Conservation (phyloP, 2,888 invertebrate genomes). For the Siphlonurus alternatus region DNA sequence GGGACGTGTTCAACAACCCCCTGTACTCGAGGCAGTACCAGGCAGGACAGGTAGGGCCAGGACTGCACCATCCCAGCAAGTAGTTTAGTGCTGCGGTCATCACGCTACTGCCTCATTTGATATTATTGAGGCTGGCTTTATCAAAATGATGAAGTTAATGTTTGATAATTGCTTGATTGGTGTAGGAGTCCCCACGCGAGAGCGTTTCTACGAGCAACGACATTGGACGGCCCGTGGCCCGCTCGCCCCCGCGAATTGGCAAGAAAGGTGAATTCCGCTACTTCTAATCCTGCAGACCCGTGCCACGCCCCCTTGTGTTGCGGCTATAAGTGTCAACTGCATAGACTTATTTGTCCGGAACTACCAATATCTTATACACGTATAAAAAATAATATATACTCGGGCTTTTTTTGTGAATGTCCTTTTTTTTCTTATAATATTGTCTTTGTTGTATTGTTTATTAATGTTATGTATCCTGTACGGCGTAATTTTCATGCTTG, state of each 20-base stretch:
- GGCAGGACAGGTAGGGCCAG: constrained; percentile 19
- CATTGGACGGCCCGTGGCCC: constrained; percentile 23
- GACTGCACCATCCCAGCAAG: constrained; percentile 10
- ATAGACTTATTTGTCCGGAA: too few species aligned
- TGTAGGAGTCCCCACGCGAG: constrained; percentile 12
- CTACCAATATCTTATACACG: constrained; percentile 4
- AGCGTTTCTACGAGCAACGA: constrained; percentile 24
- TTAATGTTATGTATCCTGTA: too few species aligned
- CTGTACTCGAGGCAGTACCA: constrained; percentile 39
- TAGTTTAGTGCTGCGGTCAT: too few species aligned
- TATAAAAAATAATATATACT: constrained; percentile 7
- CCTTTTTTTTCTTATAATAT: constrained; percentile 5
- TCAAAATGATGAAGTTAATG: background rate
- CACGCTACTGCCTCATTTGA: too few species aligned
- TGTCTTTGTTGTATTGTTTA: too few species aligned
- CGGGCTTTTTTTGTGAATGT: constrained; percentile 4
- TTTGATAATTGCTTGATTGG: background rate
- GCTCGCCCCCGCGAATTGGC: constrained; percentile 47
- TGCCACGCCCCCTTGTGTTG: background rate
- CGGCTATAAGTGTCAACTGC: background rate
- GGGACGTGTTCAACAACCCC: constrained; percentile 55
- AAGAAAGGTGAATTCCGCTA: constrained; percentile 92
- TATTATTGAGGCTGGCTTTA: too few species aligned
- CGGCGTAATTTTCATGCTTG: background rate
- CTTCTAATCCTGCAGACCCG: constrained; percentile 39